Conservation (phyloP, 1,140 invertebrate species). For the Drosophila erecta region DNA sequence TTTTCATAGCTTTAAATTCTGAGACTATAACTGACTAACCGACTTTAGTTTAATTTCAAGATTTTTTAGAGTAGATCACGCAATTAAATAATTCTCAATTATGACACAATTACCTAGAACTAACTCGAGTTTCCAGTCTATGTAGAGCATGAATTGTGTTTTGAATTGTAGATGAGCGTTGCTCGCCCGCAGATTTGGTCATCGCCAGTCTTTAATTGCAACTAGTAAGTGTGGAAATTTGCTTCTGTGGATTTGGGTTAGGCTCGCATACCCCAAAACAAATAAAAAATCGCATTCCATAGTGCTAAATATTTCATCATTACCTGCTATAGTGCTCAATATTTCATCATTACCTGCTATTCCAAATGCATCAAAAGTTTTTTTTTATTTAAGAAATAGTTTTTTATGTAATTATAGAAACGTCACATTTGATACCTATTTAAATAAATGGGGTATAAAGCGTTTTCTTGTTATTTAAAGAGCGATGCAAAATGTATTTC, state of each 20-base stretch:
- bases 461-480: no score
- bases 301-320: background rate
- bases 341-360: no score
- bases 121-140: conserved; percentile 9
- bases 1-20: no score
- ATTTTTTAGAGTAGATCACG: background rate
- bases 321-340: background rate
- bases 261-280: conserved; percentile 6
- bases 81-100: conserved; percentile 14
- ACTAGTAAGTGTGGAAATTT: background rate
- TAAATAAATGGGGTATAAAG: no score
- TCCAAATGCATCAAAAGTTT: no score
- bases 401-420: no score
- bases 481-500: no score
- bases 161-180: conserved; percentile 36
- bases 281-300: background rate
- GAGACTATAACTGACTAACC: no score
- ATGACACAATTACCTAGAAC: conserved; percentile 13
- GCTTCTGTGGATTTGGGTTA: conserved; percentile 7
- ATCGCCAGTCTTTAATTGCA: conserved; percentile 5
- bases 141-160: conserved; percentile 32
- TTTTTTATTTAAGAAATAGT: no score
- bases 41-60: background rate
- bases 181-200: conserved; percentile 10
- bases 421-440: no score